Conservation (phyloP, 1,140 invertebrate species). For the Camponotus floridanus region DNA sequence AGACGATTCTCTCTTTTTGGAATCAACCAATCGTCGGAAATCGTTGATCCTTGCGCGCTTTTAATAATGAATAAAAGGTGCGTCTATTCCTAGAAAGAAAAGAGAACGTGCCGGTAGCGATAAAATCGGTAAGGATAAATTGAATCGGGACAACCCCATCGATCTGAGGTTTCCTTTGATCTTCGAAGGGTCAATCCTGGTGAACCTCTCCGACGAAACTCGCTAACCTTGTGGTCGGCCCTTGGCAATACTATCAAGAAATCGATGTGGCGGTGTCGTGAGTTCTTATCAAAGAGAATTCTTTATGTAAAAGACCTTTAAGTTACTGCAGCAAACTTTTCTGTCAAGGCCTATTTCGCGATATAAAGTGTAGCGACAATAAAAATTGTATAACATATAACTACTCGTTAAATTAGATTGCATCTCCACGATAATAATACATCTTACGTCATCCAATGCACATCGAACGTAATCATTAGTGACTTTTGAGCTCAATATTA, state of each 20-base stretch:
- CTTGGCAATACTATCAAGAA: conserved; percentile 70
- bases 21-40: conserved; percentile 54
- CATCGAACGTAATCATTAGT: neutral
- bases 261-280: conserved; percentile 63
- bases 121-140: conserved; percentile 78
- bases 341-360: conserved; percentile 10
- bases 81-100: conserved; percentile 67
- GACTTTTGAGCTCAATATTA: neutral
- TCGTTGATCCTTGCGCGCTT: conserved; percentile 37
- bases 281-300: conserved; percentile 68
- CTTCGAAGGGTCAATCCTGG: conserved; percentile 76
- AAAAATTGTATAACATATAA: neutral
- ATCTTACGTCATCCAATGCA: neutral
- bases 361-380: conserved; percentile 24
- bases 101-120: conserved; percentile 47
- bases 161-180: conserved; percentile 80
- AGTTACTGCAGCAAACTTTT: conserved; percentile 22
- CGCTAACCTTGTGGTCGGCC: conserved; percentile 69
- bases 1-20: conserved; percentile 38
- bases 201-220: conserved; percentile 49
- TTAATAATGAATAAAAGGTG: conserved; percentile 75
- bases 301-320: conserved; percentile 55
- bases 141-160: conserved; percentile 79
- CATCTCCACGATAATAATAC: neutral
- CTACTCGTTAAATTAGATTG: neutral